phyloP scores from a whole-genome alignment of 2,797 vertebrate species.

The Adelosebastes latens region DNA sequence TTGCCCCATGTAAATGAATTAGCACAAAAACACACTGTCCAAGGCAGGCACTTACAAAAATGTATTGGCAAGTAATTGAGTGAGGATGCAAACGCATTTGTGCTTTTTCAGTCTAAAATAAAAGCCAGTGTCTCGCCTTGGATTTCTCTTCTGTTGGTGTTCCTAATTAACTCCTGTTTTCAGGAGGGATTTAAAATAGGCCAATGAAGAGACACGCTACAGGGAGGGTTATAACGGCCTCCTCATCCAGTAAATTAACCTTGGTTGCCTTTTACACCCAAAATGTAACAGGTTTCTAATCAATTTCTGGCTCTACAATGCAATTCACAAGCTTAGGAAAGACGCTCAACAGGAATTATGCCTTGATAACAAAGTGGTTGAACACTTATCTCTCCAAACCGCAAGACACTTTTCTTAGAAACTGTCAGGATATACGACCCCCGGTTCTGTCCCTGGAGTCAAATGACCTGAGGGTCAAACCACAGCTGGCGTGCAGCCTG shows the following conservation, averaged over 20 bases:
- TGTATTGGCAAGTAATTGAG: constrained; percentile 60
- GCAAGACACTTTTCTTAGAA: constrained; percentile 36
- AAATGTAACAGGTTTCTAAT: constrained; percentile 71
- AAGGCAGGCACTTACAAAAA: constrained; percentile 50
- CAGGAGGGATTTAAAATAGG: constrained; percentile 75
- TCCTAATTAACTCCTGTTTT: constrained; percentile 79
- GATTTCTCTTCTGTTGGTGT: constrained; percentile 61
- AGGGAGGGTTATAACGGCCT: constrained; percentile 68
- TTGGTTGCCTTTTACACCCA: constrained; percentile 70
- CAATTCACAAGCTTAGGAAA: constrained; percentile 37
- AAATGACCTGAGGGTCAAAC: constrained; percentile 24
- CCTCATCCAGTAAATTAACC: constrained; percentile 79
- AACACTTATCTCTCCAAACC: constrained; percentile 52
- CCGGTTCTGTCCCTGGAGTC: background rate
- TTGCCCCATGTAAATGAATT: constrained; percentile 61
- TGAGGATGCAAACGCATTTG: constrained; percentile 48
- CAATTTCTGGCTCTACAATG: constrained; percentile 36
- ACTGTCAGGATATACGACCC: background rate
- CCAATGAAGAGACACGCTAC: constrained; percentile 64
- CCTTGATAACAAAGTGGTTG: constrained; percentile 40
- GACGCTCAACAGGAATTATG: constrained; percentile 50
- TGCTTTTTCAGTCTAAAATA: constrained; percentile 57
- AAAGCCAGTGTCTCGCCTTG: constrained; percentile 60
- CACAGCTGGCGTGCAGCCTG: constrained; percentile 8
- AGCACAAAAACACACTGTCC: constrained; percentile 45